Percentiles rank a stretch among this genome's conserved stretches.
Conservation (phyloP, 1,140 invertebrate genomes). For the Apis dorsata region DNA sequence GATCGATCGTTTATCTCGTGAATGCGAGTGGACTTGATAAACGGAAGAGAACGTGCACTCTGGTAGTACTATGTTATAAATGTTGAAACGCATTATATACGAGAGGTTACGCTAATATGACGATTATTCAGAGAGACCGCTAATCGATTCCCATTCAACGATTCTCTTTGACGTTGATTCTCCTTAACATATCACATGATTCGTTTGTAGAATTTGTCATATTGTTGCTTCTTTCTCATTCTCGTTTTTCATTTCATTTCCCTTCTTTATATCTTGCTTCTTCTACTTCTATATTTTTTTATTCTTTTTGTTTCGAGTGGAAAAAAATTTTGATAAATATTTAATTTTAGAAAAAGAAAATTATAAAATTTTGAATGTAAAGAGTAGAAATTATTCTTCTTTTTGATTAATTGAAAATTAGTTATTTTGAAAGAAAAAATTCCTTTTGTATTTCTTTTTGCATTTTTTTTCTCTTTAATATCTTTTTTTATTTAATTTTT, state of each 20-base stretch:
- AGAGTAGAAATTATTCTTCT: too few species aligned
- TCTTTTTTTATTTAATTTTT: background rate
- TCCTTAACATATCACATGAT: background rate
- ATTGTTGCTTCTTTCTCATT: background rate
- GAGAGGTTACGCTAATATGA: background rate
- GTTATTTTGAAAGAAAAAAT: too few species aligned
- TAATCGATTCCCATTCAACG: constrained; percentile 31
- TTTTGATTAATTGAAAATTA: too few species aligned
- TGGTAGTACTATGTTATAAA: background rate
- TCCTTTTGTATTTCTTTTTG: background rate
- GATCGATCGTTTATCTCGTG: constrained; percentile 35
- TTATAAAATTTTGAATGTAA: too few species aligned
- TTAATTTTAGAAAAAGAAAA: too few species aligned
- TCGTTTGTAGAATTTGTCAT: background rate
- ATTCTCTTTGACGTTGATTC: background rate
- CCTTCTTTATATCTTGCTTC: background rate
- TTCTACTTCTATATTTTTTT: too few species aligned
- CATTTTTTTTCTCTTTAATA: background rate
- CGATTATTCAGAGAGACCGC: constrained; percentile 4
- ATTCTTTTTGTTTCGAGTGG: too few species aligned
- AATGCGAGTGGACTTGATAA: constrained; percentile 22
- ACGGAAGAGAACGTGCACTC: background rate
- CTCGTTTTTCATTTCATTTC: background rate
- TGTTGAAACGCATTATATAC: background rate
- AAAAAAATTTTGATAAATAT: too few species aligned